Evolutionary conservation across 2,888 invertebrate genomes (phyloP), one percentile per base, ranked within the genome.

Genomic region (Napeogenes inachia): DNA sequence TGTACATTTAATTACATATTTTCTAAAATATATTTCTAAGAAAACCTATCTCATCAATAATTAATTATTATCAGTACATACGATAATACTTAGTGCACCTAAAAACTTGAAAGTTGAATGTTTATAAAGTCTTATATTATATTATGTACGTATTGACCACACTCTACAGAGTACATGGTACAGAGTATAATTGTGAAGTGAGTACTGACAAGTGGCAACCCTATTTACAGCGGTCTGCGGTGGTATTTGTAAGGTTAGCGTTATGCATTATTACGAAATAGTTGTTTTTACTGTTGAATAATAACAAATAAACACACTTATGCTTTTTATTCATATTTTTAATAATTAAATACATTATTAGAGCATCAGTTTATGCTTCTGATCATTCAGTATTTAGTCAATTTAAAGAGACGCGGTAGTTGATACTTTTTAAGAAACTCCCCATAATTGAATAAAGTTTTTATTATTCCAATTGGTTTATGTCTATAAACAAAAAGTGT

Each of bases 211-310:
- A 32, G 33, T 45, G 12, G 56, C 63, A 63, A 60, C 65, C 65
- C 68, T 68, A 65, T 78, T 61, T 82, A 79, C 82, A 82, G 85
- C 78, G 81, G 81, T 76, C 82, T 82, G 85, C 78, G 81, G 81
- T 76, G 78, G 75, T 70, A 61, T 75, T 78, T 79, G 76, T 70
- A 85, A 89, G 89, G 89, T 89, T 89, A 89, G 87, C 83, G 69
- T 61, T 58, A 61, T 57, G 70, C 75, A 76, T 80, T 77, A 74
- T 77, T 71, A 70, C 65, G 70, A 77, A 77, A 81, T 75, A 72
- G 73, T 69, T 79, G 73, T 79, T 81, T 80, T 81, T 74, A 60
- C 75, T 61, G 61, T 60, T 62, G 65, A 69, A 70, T 75, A 70
- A 67, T 60, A 62, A 56, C 13, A 68, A 67, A 73, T 63, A 64